phyloP scores from a whole-genome alignment of 2,888 invertebrate genomes.

The Pocota personata region DNA sequence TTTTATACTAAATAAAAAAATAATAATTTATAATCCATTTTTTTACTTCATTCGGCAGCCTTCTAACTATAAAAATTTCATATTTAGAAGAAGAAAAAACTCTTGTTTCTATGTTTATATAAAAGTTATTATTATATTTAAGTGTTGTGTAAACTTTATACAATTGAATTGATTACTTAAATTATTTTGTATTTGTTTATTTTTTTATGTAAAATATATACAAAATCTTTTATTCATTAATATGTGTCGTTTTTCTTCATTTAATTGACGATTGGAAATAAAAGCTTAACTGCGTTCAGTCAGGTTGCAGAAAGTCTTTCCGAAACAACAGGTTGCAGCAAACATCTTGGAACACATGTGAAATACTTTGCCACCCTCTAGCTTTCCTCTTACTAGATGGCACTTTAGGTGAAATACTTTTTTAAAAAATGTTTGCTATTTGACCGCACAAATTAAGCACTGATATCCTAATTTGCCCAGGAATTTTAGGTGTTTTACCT shows the following conservation, averaged over 20 bases:
- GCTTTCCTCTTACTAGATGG: too few relatives aligned
- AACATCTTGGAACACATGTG: too few relatives aligned
- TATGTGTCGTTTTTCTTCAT: neutral
- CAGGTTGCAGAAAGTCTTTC: too few relatives aligned
- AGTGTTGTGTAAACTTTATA: constrained; percentile 38
- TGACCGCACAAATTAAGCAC: too few relatives aligned
- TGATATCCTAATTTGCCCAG: too few relatives aligned
- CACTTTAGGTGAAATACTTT: too few relatives aligned
- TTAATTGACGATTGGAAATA: neutral
- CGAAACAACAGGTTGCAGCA: too few relatives aligned
- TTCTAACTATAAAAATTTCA: neutral
- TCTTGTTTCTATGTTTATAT: constrained; percentile 10
- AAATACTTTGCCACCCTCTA: too few relatives aligned
- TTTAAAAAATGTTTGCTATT: too few relatives aligned
- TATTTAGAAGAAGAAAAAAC: neutral
- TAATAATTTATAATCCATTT: too few relatives aligned
- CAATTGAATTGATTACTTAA: constrained; percentile 39
- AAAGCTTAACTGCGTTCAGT: too few relatives aligned
- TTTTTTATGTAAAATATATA: constrained; percentile 14
- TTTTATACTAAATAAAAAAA: neutral
- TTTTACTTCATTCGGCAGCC: constrained; percentile 10
- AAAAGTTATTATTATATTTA: constrained; percentile 50
- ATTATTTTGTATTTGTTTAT: constrained; percentile 35
- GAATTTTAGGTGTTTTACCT: too few relatives aligned
- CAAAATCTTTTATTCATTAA: neutral